Evolutionary conservation across 2,797 vertebrate genomes (phyloP), one percentile per base, ranked within the genome.

Genomic region (Cyprinodon diabolis): DNA sequence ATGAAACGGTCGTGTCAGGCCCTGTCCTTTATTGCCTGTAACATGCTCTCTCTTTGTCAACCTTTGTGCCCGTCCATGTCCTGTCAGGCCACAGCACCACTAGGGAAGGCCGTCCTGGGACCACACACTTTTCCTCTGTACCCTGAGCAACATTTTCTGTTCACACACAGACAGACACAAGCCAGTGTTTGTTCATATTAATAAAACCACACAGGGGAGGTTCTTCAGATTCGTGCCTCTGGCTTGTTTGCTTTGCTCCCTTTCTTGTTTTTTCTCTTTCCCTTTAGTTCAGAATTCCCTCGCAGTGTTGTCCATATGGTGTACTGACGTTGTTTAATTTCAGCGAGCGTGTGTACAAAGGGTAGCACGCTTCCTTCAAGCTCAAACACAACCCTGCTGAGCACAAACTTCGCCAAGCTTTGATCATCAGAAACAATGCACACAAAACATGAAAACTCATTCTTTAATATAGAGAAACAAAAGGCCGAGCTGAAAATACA

Each of bases 371-470:
- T 71, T 82, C 72, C 81, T 86, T 84, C 78, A 52, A 85, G 78
- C 86, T 77, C 71, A 72, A 80, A 88, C 70, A 66, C 72, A 66
- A 66, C 84, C 89, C 84, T 91, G 89, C 88, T 83, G 84, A 89
- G 85, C 72, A 70, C 77, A 78, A 78, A 86, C 87, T 90, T 80
- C 75, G 83, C 65, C 52, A 21, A 40, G 70, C 87, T 91, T 91
- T 92, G 89, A 92, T 90, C 82, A 82, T 77, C 37, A 68, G 40
- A 77, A 60, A 21, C 45, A 37, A n/a, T 1, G 13, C 69, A 54
- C 75, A 68, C 54, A 70, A 62, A 52, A 81, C 80, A 72, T 13
- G 19, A 63, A 37, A 68, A 76, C 52, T 65, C 68, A 58, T 56
- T 56, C 68, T 13, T 47, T 23, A 51, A 79, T 67, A 72, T 66